A percentile compares a stretch with the other conserved stretches of the same genome.
phyloP scores from a whole-genome alignment of 2,888 invertebrate genomes.

The Elegia similella region DNA sequence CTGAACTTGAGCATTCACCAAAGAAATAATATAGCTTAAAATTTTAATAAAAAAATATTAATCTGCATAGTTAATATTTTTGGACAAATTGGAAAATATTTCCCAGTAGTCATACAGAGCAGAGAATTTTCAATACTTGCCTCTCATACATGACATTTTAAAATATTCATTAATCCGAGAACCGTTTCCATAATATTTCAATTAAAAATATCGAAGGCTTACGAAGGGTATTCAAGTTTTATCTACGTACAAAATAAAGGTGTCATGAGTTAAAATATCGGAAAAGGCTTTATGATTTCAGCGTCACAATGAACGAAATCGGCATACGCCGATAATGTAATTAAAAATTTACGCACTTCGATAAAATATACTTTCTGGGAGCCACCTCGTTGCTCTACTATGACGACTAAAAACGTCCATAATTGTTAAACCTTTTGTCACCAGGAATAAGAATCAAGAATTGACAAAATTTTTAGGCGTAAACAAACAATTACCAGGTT shows the following conservation, averaged over 20 bases:
- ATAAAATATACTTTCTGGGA: conserved; percentile 13
- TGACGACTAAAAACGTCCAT: not conserved
- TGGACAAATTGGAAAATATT: too few relatives aligned
- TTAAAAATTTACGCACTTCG: conserved; percentile 18
- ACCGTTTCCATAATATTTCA: not conserved
- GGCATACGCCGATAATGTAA: conserved; percentile 9
- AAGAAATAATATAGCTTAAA: too few relatives aligned
- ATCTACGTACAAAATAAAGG: conserved; percentile 12
- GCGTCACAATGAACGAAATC: not conserved
- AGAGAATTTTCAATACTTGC: not conserved
- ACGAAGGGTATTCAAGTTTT: not conserved
- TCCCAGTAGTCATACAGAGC: too few relatives aligned
- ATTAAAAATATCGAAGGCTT: not conserved
- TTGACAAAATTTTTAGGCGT: not conserved
- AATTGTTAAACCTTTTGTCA: not conserved
- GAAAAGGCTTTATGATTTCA: conserved; percentile 14
- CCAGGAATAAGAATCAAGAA: not conserved
- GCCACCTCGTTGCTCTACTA: not conserved
- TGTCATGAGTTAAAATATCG: conserved; percentile 9
- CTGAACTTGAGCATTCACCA: too few relatives aligned
- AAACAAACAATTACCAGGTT: not conserved
- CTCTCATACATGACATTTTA: not conserved
- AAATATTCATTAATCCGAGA: not conserved
- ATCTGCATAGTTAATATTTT: too few relatives aligned
- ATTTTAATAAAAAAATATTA: too few relatives aligned